Percentiles rank a stretch among this genome's conserved stretches.
phyloP scores from a whole-genome alignment of 2,888 invertebrate species.

The Salticus scenicus region DNA sequence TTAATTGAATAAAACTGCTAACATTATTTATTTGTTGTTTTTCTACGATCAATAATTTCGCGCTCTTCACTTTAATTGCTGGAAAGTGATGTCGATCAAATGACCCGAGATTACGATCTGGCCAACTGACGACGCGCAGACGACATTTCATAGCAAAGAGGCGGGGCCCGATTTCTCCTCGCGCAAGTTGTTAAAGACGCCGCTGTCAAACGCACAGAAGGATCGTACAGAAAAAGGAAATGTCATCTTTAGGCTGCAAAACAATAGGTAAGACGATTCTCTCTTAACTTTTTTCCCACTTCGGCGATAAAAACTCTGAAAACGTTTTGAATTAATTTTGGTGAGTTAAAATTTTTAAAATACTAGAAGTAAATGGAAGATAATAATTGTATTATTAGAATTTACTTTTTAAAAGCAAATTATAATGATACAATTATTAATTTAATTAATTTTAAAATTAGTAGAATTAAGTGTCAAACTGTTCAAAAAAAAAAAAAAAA shows the following conservation, averaged over 20 bases:
- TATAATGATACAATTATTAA: not conserved
- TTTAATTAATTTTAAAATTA: not conserved
- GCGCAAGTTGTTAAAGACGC: conserved; percentile 58
- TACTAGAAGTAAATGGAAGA: too few relatives aligned
- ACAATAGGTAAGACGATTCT: conserved; percentile 39
- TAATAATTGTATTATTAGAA: not conserved
- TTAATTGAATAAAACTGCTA: too few relatives aligned
- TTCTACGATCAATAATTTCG: conserved; percentile 53
- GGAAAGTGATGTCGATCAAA: conserved; percentile 53
- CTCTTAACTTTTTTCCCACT: too few relatives aligned
- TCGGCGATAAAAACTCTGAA: too few relatives aligned
- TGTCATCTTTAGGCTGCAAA: conserved; percentile 32
- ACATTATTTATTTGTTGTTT: too few relatives aligned
- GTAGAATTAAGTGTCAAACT: too few relatives aligned
- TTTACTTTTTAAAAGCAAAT: not conserved
- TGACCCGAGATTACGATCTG: conserved; percentile 48
- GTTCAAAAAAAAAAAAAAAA: too few relatives aligned
- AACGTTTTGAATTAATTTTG: too few relatives aligned
- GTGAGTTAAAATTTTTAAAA: too few relatives aligned
- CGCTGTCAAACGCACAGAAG: conserved; percentile 43
- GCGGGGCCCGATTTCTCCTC: conserved; percentile 31
- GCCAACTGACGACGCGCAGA: conserved; percentile 60
- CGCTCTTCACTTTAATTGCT: conserved; percentile 33
- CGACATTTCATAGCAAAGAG: conserved; percentile 35
- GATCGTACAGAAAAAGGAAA: conserved; percentile 36